These are phyloP conservation scores for Arenicola marina DNA, from an alignment of 2,888 invertebrate genomes.

Conservation along the genomic window DNA sequence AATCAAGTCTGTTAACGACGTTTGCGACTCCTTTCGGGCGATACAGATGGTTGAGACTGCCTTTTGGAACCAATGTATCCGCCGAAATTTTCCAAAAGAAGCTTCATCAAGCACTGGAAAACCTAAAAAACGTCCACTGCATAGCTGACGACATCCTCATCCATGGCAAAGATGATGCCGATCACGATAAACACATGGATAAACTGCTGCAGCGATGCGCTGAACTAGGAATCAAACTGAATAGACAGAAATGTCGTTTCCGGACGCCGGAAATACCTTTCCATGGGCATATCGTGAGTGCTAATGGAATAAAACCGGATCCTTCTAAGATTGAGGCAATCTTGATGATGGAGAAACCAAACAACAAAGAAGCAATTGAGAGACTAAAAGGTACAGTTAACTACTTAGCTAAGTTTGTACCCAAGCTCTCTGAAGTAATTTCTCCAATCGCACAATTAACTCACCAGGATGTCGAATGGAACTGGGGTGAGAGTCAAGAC, in stretches of 20 bases:
- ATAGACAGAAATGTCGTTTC: neutral
- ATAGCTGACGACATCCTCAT: conserved; percentile 19
- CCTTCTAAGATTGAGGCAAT: conserved; percentile 13
- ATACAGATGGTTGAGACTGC: conserved; percentile 13
- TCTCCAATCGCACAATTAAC: neutral
- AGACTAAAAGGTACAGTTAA: conserved; percentile 1
- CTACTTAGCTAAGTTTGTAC: neutral
- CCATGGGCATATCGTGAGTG: neutral
- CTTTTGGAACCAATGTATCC: conserved; percentile 12
- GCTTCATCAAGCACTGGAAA: conserved; percentile 11
- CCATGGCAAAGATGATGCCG: conserved; percentile 5
- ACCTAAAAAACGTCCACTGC: conserved; percentile 2
- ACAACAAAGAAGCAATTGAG: neutral
- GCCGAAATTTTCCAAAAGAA: conserved; percentile 16
- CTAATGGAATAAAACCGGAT: conserved; percentile 5
- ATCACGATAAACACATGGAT: neutral
- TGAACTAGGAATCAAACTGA: conserved; percentile 4
- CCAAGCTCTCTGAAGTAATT: neutral
- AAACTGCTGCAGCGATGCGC: conserved; percentile 9
- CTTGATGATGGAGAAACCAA: neutral
- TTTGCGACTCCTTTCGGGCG: conserved; percentile 19
- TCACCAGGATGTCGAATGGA: neutral
- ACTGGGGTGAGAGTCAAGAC: conserved; percentile 10
- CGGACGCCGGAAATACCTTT: neutral
- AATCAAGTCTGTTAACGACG: conserved; percentile 17